Evolutionary conservation across 1,140 invertebrate genomes (phyloP).

Genomic region (Cyclargus thomasi): DNA sequence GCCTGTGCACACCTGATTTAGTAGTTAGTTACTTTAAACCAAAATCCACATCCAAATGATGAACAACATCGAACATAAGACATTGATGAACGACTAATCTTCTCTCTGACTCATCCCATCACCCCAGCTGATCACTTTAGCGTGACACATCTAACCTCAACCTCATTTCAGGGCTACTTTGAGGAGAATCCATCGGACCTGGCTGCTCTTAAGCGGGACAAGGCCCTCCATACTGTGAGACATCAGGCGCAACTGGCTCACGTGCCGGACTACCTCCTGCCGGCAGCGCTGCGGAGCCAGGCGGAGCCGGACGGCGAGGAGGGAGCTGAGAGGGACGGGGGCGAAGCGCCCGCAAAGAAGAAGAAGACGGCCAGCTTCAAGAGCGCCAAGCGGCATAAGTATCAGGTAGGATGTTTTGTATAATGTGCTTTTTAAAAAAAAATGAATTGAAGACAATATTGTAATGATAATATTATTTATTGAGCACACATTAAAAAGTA

Average conservation of each 20-base stretch:
- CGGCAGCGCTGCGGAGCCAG: conserved; percentile 78
- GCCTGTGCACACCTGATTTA: too few species aligned
- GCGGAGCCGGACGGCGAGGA: conserved; percentile 59
- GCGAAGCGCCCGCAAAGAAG: conserved; percentile 42
- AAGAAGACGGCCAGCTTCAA: conserved; percentile 45
- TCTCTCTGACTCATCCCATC: conserved; percentile 51
- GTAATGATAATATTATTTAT: too few species aligned
- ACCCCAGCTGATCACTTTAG: conserved; percentile 27
- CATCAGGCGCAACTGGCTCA: conserved; percentile 90
- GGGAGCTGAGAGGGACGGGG: conserved; percentile 64
- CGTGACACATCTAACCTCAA: neutral
- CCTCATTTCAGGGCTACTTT: conserved; percentile 85
- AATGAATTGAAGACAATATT: too few species aligned
- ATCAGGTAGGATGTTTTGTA: conserved; percentile 49
- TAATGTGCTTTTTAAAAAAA: too few species aligned
- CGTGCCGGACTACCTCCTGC: conserved; percentile 96
- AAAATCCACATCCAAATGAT: conserved; percentile 52
- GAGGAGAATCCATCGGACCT: conserved; percentile 95
- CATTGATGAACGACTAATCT: conserved; percentile 71
- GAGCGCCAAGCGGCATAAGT: conserved; percentile 61
- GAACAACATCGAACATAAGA: conserved; percentile 46
- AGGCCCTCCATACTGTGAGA: conserved; percentile 90
- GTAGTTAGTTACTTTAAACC: too few species aligned
- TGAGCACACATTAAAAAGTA: too few species aligned
- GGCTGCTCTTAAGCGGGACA: conserved; percentile 92